Evolutionary conservation across 1,140 invertebrate species (phyloP).

Genomic region (Philotrypesis tridentata): DNA sequence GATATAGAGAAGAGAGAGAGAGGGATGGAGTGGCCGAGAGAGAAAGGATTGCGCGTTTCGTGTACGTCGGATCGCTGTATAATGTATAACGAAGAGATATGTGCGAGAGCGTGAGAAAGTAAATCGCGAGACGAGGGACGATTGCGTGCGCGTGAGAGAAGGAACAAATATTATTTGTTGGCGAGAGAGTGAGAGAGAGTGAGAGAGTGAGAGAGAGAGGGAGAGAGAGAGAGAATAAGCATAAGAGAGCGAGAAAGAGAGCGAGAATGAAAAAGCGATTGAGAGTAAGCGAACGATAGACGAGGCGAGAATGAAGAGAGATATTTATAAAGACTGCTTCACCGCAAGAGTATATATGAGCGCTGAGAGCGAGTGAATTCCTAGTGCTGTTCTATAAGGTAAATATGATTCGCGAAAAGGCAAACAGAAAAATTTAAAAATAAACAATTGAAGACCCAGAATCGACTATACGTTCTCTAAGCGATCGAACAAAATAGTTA

Average conservation of each 20-base stretch:
- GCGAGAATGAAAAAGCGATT: slow-evolving; percentile 40
- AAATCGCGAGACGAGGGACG: neutral
- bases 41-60: neutral
- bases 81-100: neutral
- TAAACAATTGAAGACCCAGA: slow-evolving; percentile 15
- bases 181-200: neutral
- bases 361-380: slow-evolving; percentile 55
- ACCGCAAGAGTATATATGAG: slow-evolving; percentile 64
- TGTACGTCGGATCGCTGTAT: neutral
- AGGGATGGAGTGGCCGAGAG: slow-evolving; percentile 45
- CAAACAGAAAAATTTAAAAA: neutral
- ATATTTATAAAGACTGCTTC: slow-evolving; percentile 74
- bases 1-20: slow-evolving; percentile 49
- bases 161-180: neutral
- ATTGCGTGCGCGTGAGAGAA: slow-evolving; percentile 1
- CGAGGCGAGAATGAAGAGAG: slow-evolving; percentile 54
- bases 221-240: no score
- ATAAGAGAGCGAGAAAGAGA: slow-evolving; percentile 9
- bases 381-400: slow-evolving; percentile 54
- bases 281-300: no score
- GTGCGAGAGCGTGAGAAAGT: slow-evolving; percentile 13
- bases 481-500: slow-evolving; percentile 45
- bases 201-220: slow-evolving; percentile 11
- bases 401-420: neutral
- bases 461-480: slow-evolving; percentile 41